These are phyloP conservation scores for Platycheirus rosarum DNA, from an alignment of 2,888 invertebrate genomes.

Conservation along the genomic window DNA sequence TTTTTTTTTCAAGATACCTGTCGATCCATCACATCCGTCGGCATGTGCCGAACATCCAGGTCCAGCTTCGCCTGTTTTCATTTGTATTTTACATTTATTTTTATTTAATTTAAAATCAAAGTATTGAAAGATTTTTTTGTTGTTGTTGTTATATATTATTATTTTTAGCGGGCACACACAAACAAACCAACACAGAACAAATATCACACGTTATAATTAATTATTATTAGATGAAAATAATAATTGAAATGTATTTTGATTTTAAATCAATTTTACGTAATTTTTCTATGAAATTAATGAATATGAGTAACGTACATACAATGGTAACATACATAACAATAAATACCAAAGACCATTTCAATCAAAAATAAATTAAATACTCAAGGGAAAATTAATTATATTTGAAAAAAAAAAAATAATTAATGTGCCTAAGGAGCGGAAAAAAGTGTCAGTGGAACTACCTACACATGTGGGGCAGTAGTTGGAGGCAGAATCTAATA, in stretches of 20 bases:
- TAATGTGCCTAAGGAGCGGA: not conserved
- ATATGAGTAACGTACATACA: constrained; percentile 63
- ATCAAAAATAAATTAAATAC: constrained; percentile 60
- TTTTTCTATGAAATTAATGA: constrained; percentile 60
- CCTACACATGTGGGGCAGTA: too few species aligned
- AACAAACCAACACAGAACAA: constrained; percentile 82
- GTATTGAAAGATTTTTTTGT: constrained; percentile 45
- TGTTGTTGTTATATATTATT: constrained; percentile 23
- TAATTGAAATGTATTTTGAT: constrained; percentile 37
- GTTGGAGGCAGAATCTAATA: too few species aligned
- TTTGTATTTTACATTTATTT: constrained; percentile 69
- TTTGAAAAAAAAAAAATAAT: not conserved
- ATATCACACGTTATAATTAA: constrained; percentile 59
- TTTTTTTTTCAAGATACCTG: constrained; percentile 85
- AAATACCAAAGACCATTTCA: constrained; percentile 71
- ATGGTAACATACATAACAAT: constrained; percentile 77
- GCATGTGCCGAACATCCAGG: constrained; percentile 95
- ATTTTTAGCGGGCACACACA: constrained; percentile 84
- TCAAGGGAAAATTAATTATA: constrained; percentile 32
- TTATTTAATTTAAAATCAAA: constrained; percentile 62
- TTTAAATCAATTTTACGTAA: constrained; percentile 33
- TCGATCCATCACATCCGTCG: constrained; percentile 96
- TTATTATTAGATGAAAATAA: constrained; percentile 32
- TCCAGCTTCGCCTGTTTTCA: constrained; percentile 88
- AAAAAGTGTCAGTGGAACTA: too few species aligned